phyloP scores from a whole-genome alignment of 2,113 vertebrate genomes.

The Chloropsis hardwickii region DNA sequence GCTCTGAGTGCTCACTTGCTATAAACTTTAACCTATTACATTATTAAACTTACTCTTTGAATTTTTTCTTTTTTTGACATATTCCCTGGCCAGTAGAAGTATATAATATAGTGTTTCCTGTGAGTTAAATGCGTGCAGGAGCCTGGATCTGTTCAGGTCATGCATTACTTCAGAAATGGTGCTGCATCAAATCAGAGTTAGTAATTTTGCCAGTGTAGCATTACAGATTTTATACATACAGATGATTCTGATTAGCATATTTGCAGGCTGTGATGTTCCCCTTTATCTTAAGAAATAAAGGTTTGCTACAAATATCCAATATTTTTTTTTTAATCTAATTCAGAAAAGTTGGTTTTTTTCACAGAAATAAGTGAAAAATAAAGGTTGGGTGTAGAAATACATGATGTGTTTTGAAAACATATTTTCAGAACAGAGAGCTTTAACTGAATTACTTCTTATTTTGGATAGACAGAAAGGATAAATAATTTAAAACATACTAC shows the following conservation, averaged over 20 bases:
- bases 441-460: neutral
- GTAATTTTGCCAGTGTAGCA: neutral
- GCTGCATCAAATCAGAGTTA: neutral
- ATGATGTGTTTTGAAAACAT: neutral
- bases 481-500: neutral
- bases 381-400: neutral
- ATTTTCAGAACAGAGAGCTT: neutral
- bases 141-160: neutral
- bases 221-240: neutral
- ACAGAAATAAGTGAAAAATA: neutral
- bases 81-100: neutral
- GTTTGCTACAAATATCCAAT: neutral
- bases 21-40: neutral
- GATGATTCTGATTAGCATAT: neutral
- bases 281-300: neutral
- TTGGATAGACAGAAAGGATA: neutral
- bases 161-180: neutral
- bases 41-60: neutral
- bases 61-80: neutral
- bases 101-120: neutral
- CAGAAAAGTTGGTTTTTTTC: neutral
- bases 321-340: neutral
- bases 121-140: neutral
- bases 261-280: neutral
- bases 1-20: neutral